These are phyloP conservation scores for Drosophila leontia DNA, from an alignment of 1,140 invertebrate genomes.

Conservation along the genomic window DNA sequence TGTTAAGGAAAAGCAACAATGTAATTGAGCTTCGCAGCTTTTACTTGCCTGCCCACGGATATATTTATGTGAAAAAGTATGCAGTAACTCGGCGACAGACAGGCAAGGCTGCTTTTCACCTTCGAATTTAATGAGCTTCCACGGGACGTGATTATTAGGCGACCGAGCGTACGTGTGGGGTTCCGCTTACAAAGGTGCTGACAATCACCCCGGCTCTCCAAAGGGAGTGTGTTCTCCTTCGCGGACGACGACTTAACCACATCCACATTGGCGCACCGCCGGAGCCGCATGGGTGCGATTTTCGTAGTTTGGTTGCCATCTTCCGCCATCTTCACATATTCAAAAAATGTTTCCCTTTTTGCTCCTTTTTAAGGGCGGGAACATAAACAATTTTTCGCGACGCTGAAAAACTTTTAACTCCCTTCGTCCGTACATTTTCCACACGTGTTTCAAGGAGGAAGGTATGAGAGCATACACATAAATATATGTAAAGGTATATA, in stretches of 20 bases:
- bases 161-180: conserved; percentile 50
- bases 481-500: not conserved
- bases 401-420: conserved; percentile 46
- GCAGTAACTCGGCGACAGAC: conserved; percentile 38
- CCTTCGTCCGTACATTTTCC: conserved; percentile 16
- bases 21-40: conserved; percentile 21
- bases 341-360: conserved; percentile 14
- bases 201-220: conserved; percentile 28
- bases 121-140: conserved; percentile 59
- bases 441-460: conserved; percentile 15
- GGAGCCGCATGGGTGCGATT: conserved; percentile 32
- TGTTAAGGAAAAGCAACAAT: conserved; percentile 11
- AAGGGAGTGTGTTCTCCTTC: not conserved
- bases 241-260: conserved; percentile 13
- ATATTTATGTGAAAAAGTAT: conserved; percentile 15
- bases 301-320: conserved; percentile 24
- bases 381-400: conserved; percentile 55
- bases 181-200: conserved; percentile 37
- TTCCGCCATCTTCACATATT: conserved; percentile 33
- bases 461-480: not conserved
- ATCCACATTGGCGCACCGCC: conserved; percentile 21
- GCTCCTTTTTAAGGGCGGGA: conserved; percentile 25
- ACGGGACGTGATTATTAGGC: conserved; percentile 58
- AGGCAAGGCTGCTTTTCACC: conserved; percentile 52
- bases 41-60: conserved; percentile 13